Evolutionary conservation across 2,797 vertebrate species (phyloP).

Genomic region (Parotocinclus haroldoi): DNA sequence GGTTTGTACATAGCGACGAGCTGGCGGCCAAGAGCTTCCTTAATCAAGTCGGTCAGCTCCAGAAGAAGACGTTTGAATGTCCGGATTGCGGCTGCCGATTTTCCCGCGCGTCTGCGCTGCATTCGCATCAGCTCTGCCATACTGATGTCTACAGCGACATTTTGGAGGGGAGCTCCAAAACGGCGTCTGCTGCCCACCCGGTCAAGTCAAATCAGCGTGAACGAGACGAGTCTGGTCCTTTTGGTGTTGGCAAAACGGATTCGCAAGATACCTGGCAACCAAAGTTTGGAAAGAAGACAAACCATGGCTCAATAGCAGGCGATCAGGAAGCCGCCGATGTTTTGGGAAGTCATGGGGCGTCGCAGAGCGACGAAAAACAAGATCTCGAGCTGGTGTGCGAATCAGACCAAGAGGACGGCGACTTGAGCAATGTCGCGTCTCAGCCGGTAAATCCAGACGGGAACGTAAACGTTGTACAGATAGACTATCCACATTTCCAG

Average conservation of each 20-base stretch:
- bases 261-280: conserved; percentile 28
- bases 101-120: conserved; percentile 73
- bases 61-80: conserved; percentile 78
- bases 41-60: conserved; percentile 74
- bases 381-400: conserved; percentile 71
- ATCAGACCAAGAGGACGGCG: conserved; percentile 67
- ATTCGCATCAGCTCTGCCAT: conserved; percentile 75
- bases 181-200: conserved; percentile 23
- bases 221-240: conserved; percentile 28
- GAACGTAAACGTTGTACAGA: conserved; percentile 71
- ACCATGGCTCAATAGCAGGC: conserved; percentile 11
- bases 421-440: conserved; percentile 29
- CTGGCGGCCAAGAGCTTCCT: conserved; percentile 73
- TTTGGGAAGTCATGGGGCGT: conserved; percentile 57
- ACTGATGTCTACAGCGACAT: conserved; percentile 62
- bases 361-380: conserved; percentile 56
- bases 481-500: conserved; percentile 61
- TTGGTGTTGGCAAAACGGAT: conserved; percentile 14
- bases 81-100: conserved; percentile 72
- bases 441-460: conserved; percentile 56
- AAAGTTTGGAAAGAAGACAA: not conserved
- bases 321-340: conserved; percentile 68
- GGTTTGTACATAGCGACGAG: conserved; percentile 66
- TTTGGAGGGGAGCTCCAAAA: conserved; percentile 45
- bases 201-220: conserved; percentile 31